Base-by-base conservation (phyloP, 2,888 invertebrate genomes). In the Microdon myrmicae region DNA sequence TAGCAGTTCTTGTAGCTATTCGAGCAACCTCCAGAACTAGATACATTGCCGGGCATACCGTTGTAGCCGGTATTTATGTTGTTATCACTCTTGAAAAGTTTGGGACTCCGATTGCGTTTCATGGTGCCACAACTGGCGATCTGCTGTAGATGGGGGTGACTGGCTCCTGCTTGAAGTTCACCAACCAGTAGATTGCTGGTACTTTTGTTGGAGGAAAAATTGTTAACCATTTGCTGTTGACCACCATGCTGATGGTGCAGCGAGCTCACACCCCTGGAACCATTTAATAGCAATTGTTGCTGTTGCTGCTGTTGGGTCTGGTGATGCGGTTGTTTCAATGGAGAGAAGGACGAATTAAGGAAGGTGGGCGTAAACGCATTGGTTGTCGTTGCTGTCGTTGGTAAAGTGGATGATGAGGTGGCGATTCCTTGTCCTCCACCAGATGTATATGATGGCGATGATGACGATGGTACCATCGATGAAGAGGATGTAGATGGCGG, bases 31-130 rank as follows among this genome's bases (percentile, higher is more conserved):
- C 60, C 37, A 67, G 53, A 56, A 47, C 37, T 43, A n/a, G n/a
- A n/a, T n/a, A n/a, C n/a, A n/a, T n/a, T n/a, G 45, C 43, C 56
- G 51, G 41, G 48, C 60, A 38, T 54, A 66, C 37, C 29, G 68
- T 71, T 71, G 44, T 69, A 69, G 38, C 70, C 70, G 54, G 74
- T 72, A 61, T 74, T 74, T 19, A 79, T 79, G 49, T 79, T 79
- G 61, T 78, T 79, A 68, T 79, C 80, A 71, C 80, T 78, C 71
- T 77, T 79, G 72, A 74, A 78, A 47, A 77, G 71, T 70, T 79
- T 79, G 17, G 77, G 79, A 5, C 70, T 64, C 41, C 80, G 77
- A 68, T 79, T 80, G 14, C 80, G 76, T 14, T 77, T 70, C 69
- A 79, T 54, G 5, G 80, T 80, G 34, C 77, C 77, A 1, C 54